These are phyloP conservation scores for Achatina immaculata DNA, from an alignment of 1,140 invertebrate species.

Conservation along the genomic window DNA sequence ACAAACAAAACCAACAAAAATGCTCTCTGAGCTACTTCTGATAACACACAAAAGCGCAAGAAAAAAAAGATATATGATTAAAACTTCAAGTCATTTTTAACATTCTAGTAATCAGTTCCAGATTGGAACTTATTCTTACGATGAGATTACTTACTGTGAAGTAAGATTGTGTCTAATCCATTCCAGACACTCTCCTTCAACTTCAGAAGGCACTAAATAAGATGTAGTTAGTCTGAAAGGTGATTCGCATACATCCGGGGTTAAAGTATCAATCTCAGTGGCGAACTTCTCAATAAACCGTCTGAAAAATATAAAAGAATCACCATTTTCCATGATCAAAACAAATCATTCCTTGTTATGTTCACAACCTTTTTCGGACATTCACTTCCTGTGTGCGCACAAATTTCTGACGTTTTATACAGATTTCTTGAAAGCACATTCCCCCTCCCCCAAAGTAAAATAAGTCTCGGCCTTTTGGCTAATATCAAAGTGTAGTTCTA, in stretches of 20 bases:
- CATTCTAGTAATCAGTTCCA: not conserved
- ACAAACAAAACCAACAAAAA: not conserved
- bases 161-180: slow-evolving; percentile 40
- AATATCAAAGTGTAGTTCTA: too few relatives aligned
- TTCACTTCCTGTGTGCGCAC: too few relatives aligned
- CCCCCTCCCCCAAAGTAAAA: too few relatives aligned
- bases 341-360: too few relatives aligned
- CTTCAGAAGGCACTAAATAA: not conserved
- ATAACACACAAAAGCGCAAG: not conserved
- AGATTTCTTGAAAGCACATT: too few relatives aligned
- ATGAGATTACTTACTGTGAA: slow-evolving; percentile 37
- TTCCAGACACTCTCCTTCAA: slow-evolving; percentile 25
- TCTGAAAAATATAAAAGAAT: not conserved
- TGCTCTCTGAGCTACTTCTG: not conserved
- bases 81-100: not conserved
- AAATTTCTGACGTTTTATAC: too few relatives aligned
- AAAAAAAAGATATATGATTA: not conserved
- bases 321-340: slow-evolving; percentile 20
- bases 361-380: too few relatives aligned
- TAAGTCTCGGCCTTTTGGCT: too few relatives aligned
- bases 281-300: not conserved
- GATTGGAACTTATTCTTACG: not conserved
- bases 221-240: not conserved
- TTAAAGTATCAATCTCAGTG: not conserved
- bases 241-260: not conserved